phyloP scores from a whole-genome alignment of 2,113 vertebrate species.

The Chelonoidis abingdonii region DNA sequence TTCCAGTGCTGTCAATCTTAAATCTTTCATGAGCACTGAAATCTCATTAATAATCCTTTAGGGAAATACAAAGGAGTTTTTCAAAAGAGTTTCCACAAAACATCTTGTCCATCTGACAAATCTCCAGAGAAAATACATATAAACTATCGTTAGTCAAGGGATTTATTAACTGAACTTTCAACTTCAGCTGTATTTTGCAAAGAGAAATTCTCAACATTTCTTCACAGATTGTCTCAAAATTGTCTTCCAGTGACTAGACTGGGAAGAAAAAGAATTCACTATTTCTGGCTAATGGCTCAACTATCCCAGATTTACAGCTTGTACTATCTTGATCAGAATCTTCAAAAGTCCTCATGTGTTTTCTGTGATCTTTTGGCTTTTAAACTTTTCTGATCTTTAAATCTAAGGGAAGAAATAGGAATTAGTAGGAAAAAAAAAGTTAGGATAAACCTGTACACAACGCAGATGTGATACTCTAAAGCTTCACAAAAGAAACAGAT shows the following conservation, averaged over 20 bases:
- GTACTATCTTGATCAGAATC: background rate
- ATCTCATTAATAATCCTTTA: slow-evolving; percentile 63
- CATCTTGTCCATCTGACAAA: slow-evolving; percentile 35
- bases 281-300: slow-evolving; percentile 30
- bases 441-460: background rate
- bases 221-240: background rate
- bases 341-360: background rate
- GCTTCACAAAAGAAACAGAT: background rate
- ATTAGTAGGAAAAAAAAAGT: background rate
- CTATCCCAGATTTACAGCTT: background rate
- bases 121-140: slow-evolving; percentile 43
- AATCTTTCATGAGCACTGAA: slow-evolving; percentile 68
- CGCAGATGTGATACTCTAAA: background rate
- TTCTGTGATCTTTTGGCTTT: background rate
- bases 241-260: background rate
- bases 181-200: background rate
- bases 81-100: slow-evolving; percentile 51
- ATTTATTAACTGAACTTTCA: slow-evolving; percentile 56
- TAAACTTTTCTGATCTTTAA: background rate
- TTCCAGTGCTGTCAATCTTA: slow-evolving; percentile 63
- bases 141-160: slow-evolving; percentile 9
- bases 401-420: background rate
- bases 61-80: slow-evolving; percentile 53
- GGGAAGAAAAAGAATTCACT: background rate
- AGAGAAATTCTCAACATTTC: background rate